Evolutionary conservation across 1,140 invertebrate genomes (phyloP).

Genomic region (Drosophila bifasciata): DNA sequence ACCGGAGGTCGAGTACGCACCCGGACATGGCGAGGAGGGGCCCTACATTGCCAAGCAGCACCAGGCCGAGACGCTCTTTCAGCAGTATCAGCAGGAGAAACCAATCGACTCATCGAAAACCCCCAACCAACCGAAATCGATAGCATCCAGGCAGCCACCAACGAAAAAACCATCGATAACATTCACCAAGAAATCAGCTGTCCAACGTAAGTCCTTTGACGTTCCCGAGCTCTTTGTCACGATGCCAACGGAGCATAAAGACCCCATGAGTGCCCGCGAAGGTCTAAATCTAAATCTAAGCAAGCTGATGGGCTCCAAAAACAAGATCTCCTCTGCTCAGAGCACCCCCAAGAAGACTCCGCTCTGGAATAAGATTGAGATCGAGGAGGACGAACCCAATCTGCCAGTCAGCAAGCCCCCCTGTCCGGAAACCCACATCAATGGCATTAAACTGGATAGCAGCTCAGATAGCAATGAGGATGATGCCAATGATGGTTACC

Average conservation of each 20-base stretch:
- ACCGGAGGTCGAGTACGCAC: constrained; percentile 37
- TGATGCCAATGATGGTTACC: not conserved
- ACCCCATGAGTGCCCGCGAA: no score
- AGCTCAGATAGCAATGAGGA: constrained; percentile 3
- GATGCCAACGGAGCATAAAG: no score
- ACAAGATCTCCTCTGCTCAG: no score
- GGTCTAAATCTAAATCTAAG: no score
- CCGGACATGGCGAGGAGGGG: constrained; percentile 54
- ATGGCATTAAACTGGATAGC: constrained; percentile 1
- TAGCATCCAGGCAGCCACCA: not conserved
- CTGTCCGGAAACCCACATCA: constrained; percentile 37
- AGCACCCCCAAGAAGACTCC: no score
- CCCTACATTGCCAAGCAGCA: constrained; percentile 23
- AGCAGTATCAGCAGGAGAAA: not conserved
- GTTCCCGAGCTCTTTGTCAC: no score
- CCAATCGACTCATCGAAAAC: not conserved
- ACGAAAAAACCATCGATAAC: not conserved
- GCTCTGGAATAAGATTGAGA: no score
- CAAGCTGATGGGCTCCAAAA: no score
- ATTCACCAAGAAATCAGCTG: no score
- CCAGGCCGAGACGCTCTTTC: constrained; percentile 6
- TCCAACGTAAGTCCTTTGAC: no score
- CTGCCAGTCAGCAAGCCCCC: constrained; percentile 14
- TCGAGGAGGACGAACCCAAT: not conserved
- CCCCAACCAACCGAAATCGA: not conserved